Conservation (phyloP, 2,113 vertebrate species). For the Oreochromis spilurus region DNA sequence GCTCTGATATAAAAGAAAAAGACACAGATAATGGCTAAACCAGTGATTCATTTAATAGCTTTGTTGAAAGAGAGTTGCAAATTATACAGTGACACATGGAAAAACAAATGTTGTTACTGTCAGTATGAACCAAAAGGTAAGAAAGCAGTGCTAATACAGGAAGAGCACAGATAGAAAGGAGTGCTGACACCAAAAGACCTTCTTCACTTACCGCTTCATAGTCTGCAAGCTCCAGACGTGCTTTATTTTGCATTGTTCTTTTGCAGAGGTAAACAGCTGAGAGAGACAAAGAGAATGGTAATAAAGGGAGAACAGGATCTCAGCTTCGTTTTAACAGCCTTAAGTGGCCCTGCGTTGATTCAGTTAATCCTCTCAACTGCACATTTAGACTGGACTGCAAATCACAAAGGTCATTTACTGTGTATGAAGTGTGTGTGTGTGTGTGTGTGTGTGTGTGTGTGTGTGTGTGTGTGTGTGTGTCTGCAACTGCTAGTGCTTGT, state of each 20-base stretch:
- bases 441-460: not conserved
- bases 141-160: not conserved
- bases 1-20: not conserved
- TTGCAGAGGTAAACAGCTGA: constrained; percentile 98
- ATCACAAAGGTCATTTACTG: constrained; percentile 46
- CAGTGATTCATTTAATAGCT: constrained; percentile 19
- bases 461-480: not conserved
- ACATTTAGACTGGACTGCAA: constrained; percentile 50
- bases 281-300: constrained; percentile 5
- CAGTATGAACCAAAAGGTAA: not conserved
- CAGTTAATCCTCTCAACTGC: constrained; percentile 60
- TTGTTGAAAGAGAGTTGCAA: not conserved
- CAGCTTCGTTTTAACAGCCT: constrained; percentile 40
- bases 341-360: constrained; percentile 57
- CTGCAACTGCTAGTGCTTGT: not conserved
- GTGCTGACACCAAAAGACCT: not conserved
- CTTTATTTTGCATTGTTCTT: constrained; percentile 99
- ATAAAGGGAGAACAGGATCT: constrained; percentile 12
- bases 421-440: not conserved
- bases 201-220: constrained; percentile 90
- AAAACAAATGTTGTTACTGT: constrained; percentile 3
- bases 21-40: not conserved
- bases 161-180: not conserved
- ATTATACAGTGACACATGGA: not conserved
- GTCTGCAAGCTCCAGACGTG: constrained; percentile 93